These are phyloP conservation scores for Liasis olivaceus DNA, from an alignment of 2,797 vertebrate species.

Conservation along the genomic window DNA sequence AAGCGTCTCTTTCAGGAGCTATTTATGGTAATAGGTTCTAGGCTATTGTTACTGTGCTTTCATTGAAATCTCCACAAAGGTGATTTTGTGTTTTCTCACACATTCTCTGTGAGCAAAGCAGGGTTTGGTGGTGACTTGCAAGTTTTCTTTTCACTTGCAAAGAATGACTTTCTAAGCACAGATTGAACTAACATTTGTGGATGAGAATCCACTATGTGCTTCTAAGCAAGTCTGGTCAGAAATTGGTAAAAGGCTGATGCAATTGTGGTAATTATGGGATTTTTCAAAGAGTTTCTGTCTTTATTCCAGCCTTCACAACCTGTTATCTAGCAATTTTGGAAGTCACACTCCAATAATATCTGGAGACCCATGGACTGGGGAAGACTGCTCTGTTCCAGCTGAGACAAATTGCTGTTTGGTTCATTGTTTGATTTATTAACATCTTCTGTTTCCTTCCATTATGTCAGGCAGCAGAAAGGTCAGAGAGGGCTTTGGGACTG, in stretches of 20 bases:
- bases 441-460: neutral
- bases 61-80: neutral
- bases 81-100: neutral
- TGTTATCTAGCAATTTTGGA: neutral
- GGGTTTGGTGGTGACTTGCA: neutral
- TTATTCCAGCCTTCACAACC: neutral
- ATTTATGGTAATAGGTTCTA: constrained; percentile 9
- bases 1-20: constrained; percentile 14
- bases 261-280: neutral
- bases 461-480: neutral
- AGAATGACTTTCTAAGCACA: neutral
- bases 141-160: neutral
- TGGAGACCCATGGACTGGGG: neutral
- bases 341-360: neutral
- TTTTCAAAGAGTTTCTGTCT: neutral
- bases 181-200: neutral
- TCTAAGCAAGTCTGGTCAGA: neutral
- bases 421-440: neutral
- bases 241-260: neutral
- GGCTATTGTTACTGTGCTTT: neutral
- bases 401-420: neutral
- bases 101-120: neutral
- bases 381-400: neutral
- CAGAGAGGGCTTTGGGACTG: neutral
- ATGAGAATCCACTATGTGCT: neutral